phyloP scores from a whole-genome alignment of 2,888 invertebrate species.

The Amiota minor region DNA sequence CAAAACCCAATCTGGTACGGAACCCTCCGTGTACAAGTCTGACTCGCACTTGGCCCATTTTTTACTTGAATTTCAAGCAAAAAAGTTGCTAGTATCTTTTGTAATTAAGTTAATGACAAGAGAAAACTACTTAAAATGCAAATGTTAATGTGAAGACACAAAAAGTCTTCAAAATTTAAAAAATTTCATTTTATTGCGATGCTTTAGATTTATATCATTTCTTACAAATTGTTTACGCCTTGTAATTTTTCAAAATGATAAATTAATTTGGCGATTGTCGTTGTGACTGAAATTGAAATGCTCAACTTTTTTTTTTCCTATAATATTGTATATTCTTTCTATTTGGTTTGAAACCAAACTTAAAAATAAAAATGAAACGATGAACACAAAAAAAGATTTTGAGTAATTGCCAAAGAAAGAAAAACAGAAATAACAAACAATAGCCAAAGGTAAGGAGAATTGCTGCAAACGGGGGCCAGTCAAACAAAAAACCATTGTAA shows the following conservation, averaged over 20 bases:
- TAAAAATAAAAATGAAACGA: not conserved
- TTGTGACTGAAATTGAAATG: conserved; percentile 53
- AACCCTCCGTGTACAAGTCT: too few relatives aligned
- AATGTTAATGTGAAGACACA: not conserved
- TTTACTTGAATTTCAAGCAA: too few relatives aligned
- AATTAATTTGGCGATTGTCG: conserved; percentile 57
- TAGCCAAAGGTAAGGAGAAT: conserved; percentile 18
- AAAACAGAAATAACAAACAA: conserved; percentile 23
- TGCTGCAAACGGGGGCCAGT: conserved; percentile 16
- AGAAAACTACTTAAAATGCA: conserved; percentile 5
- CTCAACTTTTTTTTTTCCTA: conserved; percentile 42
- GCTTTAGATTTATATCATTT: conserved; percentile 1
- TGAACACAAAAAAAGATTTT: conserved; percentile 45
- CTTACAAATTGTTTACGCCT: conserved; percentile 6
- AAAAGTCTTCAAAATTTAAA: conserved; percentile 24
- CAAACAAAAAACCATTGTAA: conserved; percentile 39
- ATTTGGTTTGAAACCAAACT: conserved; percentile 36
- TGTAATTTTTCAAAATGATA: conserved; percentile 51
- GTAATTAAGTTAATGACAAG: too few relatives aligned
- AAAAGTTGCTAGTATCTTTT: too few relatives aligned
- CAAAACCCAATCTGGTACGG: too few relatives aligned
- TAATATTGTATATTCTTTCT: too few relatives aligned
- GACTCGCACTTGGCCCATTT: too few relatives aligned
- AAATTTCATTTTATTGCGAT: not conserved
- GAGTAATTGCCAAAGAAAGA: conserved; percentile 59